These are phyloP conservation scores for Drosophila flavopinicola DNA, from an alignment of 2,888 invertebrate species.

Conservation along the genomic window DNA sequence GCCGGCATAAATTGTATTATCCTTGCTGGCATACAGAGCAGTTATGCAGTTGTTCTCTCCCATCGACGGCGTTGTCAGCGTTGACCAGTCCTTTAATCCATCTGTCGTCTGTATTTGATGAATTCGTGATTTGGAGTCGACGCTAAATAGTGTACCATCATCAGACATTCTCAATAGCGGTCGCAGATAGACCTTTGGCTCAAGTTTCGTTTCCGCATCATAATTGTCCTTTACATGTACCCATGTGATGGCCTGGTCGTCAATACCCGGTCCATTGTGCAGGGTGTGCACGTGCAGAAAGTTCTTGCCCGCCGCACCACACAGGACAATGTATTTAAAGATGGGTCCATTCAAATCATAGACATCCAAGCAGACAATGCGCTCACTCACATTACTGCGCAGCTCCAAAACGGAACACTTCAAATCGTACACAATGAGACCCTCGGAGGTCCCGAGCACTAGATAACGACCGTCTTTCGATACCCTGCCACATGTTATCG, in stretches of 20 bases:
- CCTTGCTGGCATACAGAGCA: conserved; percentile 47
- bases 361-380: conserved; percentile 82
- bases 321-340: conserved; percentile 82
- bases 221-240: conserved; percentile 56
- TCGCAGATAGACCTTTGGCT: conserved; percentile 76
- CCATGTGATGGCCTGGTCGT: conserved; percentile 69
- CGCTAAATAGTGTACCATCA: conserved; percentile 69
- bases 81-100: conserved; percentile 63
- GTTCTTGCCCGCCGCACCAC: conserved; percentile 74
- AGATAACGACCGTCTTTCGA: conserved; percentile 78
- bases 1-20: conserved; percentile 70
- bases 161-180: conserved; percentile 54
- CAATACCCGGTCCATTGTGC: conserved; percentile 39
- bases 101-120: conserved; percentile 69
- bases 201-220: no score
- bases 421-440: conserved; percentile 80
- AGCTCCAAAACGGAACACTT: conserved; percentile 61
- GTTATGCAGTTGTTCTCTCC: conserved; percentile 60
- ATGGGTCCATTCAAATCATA: conserved; percentile 72
- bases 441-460: conserved; percentile 82
- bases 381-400: conserved; percentile 82
- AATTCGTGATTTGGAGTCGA: conserved; percentile 81
- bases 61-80: conserved; percentile 56
- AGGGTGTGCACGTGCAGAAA: conserved; percentile 80
- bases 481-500: conserved; percentile 78